Evolutionary conservation across 2,113 vertebrate genomes (phyloP).

Genomic region (Scophthalmus maximus): DNA sequence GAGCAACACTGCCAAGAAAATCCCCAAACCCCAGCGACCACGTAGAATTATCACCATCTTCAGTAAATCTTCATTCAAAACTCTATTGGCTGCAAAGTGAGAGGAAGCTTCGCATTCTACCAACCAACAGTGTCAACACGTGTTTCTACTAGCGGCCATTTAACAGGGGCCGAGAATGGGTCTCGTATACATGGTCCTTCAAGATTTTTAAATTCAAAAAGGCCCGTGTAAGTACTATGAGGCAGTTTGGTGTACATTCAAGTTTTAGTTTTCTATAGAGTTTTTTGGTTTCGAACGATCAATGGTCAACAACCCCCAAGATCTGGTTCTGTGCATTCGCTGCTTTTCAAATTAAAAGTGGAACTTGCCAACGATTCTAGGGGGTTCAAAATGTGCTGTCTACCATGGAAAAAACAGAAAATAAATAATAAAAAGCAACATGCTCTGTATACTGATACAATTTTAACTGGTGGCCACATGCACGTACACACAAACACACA

Average conservation of each 20-base stretch:
- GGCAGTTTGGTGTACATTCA: neutral
- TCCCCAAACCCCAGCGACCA: slow-evolving; percentile 22
- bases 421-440: slow-evolving; percentile 32
- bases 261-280: neutral
- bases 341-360: slow-evolving; percentile 13
- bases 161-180: neutral
- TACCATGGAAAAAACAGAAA: neutral
- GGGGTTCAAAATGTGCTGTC: slow-evolving; percentile 7
- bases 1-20: slow-evolving; percentile 32
- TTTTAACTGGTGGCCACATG: slow-evolving; percentile 43
- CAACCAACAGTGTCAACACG: slow-evolving; percentile 11
- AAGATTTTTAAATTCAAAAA: neutral
- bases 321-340: neutral
- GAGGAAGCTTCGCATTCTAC: slow-evolving; percentile 8
- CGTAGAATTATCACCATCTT: slow-evolving; percentile 22
- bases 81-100: slow-evolving; percentile 9
- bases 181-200: too few relatives aligned
- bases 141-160: slow-evolving; percentile 3
- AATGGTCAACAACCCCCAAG: neutral
- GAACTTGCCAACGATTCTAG: slow-evolving; percentile 16
- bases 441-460: slow-evolving; percentile 6
- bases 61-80: slow-evolving; percentile 25
- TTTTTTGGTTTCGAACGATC: neutral
- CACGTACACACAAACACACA: slow-evolving; percentile 26
- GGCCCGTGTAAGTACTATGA: neutral